These are phyloP conservation scores for Oegoconia quadripuncta DNA, from an alignment of 2,888 invertebrate genomes.

Conservation along the genomic window DNA sequence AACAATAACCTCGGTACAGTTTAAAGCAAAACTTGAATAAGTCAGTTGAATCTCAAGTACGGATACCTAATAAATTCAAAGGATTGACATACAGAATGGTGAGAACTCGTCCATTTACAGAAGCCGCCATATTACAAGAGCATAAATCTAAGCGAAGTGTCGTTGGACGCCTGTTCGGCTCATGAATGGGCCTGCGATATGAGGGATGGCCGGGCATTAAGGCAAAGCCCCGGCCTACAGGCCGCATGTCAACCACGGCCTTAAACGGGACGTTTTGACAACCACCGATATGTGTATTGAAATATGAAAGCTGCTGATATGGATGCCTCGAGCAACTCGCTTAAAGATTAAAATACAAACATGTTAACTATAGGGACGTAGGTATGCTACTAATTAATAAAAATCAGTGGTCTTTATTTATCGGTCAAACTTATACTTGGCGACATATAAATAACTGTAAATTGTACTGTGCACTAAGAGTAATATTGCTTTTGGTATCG, in stretches of 20 bases:
- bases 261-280: conserved; percentile 67
- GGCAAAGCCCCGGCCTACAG: conserved; percentile 34
- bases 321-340: conserved; percentile 13
- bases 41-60: conserved; percentile 41
- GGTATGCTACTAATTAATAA: too few species aligned
- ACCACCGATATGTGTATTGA: conserved; percentile 66
- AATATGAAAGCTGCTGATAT: conserved; percentile 59
- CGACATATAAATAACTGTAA: not conserved
- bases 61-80: conserved; percentile 68
- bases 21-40: conserved; percentile 50
- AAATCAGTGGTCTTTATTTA: too few species aligned
- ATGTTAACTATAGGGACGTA: not conserved
- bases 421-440: not conserved
- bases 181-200: conserved; percentile 64
- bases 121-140: conserved; percentile 62
- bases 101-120: conserved; percentile 72
- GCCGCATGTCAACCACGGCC: conserved; percentile 45
- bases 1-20: conserved; percentile 57
- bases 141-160: conserved; percentile 74
- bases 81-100: conserved; percentile 61
- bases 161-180: conserved; percentile 24
- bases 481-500: conserved; percentile 5
- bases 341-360: conserved; percentile 8
- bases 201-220: conserved; percentile 60
- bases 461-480: not conserved